Conservation (phyloP, 2,113 vertebrate species). For the Girardinichthys multiradiatus region DNA sequence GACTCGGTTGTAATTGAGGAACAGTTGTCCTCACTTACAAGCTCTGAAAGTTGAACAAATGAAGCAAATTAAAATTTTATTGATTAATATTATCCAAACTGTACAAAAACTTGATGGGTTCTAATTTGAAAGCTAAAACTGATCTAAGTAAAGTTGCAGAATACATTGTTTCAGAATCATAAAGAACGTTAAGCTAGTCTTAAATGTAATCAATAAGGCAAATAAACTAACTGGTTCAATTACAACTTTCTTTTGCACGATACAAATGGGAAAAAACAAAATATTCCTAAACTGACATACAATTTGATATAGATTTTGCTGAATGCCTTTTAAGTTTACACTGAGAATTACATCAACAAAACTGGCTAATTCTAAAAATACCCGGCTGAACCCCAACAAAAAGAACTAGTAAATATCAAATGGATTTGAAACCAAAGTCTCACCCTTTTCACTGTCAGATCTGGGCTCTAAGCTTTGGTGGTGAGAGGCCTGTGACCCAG, state of each 20-base stretch:
- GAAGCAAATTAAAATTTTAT: neutral
- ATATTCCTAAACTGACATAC: neutral
- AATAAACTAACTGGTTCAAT: neutral
- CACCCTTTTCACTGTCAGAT: constrained; percentile 68
- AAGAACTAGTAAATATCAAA: neutral
- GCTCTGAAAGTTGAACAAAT: constrained; percentile 72
- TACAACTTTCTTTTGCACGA: neutral
- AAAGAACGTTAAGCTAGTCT: neutral
- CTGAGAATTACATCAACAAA: neutral
- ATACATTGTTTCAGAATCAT: neutral
- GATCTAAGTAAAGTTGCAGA: neutral
- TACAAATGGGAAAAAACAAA: neutral
- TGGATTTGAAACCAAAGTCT: constrained; percentile 1
- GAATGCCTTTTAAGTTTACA: neutral
- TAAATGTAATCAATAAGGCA: neutral
- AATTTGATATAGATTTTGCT: neutral
- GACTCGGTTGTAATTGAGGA: constrained; percentile 80
- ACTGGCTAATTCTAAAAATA: neutral
- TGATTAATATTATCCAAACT: neutral
- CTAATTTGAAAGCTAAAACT: neutral
- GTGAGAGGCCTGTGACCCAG: constrained; percentile 29
- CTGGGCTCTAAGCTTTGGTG: constrained; percentile 42
- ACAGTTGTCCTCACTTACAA: constrained; percentile 78
- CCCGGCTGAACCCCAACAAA: neutral
- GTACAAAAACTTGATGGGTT: neutral